A percentile compares a stretch with the other conserved stretches of the same genome.
Conservation (phyloP, 2,113 vertebrate species). For the Peromyscus polionotus region DNA sequence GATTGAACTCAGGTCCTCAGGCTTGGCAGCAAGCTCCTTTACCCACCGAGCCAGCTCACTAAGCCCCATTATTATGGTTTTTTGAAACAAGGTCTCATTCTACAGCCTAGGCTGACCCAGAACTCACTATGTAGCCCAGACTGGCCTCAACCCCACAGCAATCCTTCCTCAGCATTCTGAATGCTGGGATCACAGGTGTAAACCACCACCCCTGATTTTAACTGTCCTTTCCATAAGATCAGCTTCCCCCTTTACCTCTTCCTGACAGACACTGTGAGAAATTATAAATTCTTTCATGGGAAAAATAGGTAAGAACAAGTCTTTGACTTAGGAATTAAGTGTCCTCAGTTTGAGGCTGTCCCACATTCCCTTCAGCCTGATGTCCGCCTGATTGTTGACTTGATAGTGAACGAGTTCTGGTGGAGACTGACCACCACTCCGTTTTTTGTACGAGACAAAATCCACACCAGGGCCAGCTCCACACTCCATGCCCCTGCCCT, state of each 20-base stretch:
- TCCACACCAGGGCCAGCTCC: no score
- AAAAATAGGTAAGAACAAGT: background rate
- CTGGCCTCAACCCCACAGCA: background rate
- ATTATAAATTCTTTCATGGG: constrained; percentile 10
- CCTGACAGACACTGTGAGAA: background rate
- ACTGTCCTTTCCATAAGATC: background rate
- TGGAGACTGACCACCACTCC: background rate
- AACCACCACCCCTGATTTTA: background rate
- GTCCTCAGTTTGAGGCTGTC: background rate
- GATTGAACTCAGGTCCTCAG: background rate
- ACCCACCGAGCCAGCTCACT: background rate
- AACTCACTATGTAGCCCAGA: background rate
- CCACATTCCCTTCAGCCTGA: background rate
- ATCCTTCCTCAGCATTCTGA: background rate
- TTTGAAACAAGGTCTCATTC: background rate
- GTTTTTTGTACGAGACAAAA: no score
- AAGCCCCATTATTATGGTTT: background rate
- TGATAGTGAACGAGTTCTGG: background rate
- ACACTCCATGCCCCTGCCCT: background rate
- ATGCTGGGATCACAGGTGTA: background rate
- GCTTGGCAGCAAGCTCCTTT: background rate
- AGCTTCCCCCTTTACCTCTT: background rate
- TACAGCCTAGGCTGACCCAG: background rate
- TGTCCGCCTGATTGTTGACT: no score
- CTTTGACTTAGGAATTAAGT: background rate